Evolutionary conservation across 2,888 invertebrate species (phyloP), one percentile per base, ranked within the genome.

Genomic region (Drosophila anceps): DNA sequence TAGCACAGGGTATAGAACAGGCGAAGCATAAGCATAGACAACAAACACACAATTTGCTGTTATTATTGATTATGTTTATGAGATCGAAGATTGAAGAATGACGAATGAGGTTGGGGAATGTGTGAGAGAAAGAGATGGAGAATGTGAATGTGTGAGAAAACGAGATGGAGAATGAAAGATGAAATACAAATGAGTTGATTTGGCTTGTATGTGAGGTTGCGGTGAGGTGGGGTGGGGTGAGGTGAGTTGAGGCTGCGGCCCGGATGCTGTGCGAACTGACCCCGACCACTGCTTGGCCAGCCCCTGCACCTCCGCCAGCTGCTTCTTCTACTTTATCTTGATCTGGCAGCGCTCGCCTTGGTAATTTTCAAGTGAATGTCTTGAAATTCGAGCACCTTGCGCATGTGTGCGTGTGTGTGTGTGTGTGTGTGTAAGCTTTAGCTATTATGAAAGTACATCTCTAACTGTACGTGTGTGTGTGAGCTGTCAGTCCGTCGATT

Each of bases 401-500:
- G 51, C 39, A 39, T 57, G 43, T 64, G 20, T 57, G 48, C 15
- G 5, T 44, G 27, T 24, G 33, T n/a, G 41, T 44, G 33, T 59
- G 50, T 50, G 35, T 59, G 41, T 63, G 13, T 18, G 62, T 62
- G 27, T 29, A 12, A 37, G 35, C 29, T 44, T 24, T 58, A 24
- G 31, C 61, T 53, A 71, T 53, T 69, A 57, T 70, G 63, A 69
- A 65, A 66, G 65, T 60, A 37, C 20, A n/a, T 27, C 20, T 54
- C n/a, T n/a, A n/a, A n/a, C n/a, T 76, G 43, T 37, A 20, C 39
- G 27, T 33, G 20, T 72, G 73, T 55, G 66, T 72, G 73, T 73
- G 43, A 77, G 48, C 84, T 82, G 87, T 84, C 84, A 76, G 82
- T 73, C 78, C 67, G 73, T 69, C 83, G 83, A 84, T 84, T 84